Conservation (phyloP, 2,113 vertebrate genomes). For the Podarcis cretensis region DNA sequence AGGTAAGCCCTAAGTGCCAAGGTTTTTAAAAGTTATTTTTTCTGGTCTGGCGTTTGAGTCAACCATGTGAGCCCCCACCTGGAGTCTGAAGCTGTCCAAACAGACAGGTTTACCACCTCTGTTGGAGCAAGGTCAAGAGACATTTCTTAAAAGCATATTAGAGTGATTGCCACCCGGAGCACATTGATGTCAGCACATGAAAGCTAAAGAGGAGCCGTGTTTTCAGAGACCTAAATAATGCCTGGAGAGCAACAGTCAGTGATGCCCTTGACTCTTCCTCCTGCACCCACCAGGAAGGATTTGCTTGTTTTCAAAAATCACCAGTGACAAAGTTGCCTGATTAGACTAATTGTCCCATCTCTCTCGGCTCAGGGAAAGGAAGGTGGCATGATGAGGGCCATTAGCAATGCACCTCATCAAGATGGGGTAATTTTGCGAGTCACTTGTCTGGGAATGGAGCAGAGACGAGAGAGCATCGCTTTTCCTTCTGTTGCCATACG, state of each 20-base stretch:
- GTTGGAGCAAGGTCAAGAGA: neutral
- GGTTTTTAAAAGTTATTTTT: too few relatives aligned
- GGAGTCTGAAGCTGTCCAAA: neutral
- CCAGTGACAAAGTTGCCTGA: neutral
- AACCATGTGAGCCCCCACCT: neutral
- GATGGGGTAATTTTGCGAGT: neutral
- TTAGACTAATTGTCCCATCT: neutral
- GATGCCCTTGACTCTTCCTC: neutral
- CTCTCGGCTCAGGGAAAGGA: neutral
- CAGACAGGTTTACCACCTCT: neutral
- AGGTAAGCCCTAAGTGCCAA: too few relatives aligned
- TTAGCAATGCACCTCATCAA: neutral
- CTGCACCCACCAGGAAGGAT: too few relatives aligned
- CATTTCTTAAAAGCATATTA: neutral
- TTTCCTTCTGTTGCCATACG: constrained; percentile 5
- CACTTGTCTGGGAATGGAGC: constrained; percentile 5
- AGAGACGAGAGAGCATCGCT: constrained; percentile 8
- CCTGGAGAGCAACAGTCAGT: neutral
- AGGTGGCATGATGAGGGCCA: neutral
- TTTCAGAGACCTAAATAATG: neutral
- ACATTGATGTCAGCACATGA: neutral
- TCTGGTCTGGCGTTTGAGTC: too few relatives aligned
- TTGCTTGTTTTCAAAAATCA: neutral
- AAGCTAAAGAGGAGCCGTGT: neutral
- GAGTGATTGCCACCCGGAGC: neutral